Evolutionary conservation across 30 jellyfish, hydroid and myxozoan genomes (phyloP), one percentile per base, ranked within the genome.

Genomic region (Chrysaora quinquecirrha): DNA sequence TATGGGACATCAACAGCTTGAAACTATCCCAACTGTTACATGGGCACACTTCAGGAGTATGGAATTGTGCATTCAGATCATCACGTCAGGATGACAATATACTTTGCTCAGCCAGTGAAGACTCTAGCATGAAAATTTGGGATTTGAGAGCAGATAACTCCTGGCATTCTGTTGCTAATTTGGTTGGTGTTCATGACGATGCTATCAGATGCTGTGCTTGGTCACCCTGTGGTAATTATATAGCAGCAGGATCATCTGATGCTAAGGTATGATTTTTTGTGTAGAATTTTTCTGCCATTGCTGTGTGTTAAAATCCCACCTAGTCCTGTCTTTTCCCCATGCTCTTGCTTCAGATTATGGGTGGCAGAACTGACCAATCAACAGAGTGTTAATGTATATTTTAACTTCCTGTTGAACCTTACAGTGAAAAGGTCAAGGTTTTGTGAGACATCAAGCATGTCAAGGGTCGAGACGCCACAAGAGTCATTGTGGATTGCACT

Each of bases 201-300:
- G 95, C 87, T 1, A 71, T 90, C 27, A 70, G 69, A 73, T 90
- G 96, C 72, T 85, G 97, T 68, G 90, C 90, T 14, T 90, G 97
- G 97, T 83, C 97, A 34, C 89, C 94, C 18, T 84, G 96, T 77
- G 96, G 97, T 4, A 83, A 72, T 64, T 90, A 90, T 31, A 35
- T 90, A 27, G 97, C 97, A 32, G 97, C 97, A 30, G 97, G 97
- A 18, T 85, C 97, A 7, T 21, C 78, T 18, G 97, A 90, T 48
- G 16, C 86, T 0, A 84, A 74, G 96, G 97, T 90, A 70, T 1
- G 76, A 1, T 46, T n/a, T n/a, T n/a, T n/a, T n/a, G n/a, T n/a
- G n/a, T n/a, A n/a, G n/a, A n/a, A n/a, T n/a, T n/a, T n/a, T n/a
- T n/a, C n/a, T n/a, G n/a, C n/a, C n/a, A n/a, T n/a, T n/a, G n/a